phyloP scores from a whole-genome alignment of 2,888 invertebrate genomes.

The Limnephilus rhombicus region DNA sequence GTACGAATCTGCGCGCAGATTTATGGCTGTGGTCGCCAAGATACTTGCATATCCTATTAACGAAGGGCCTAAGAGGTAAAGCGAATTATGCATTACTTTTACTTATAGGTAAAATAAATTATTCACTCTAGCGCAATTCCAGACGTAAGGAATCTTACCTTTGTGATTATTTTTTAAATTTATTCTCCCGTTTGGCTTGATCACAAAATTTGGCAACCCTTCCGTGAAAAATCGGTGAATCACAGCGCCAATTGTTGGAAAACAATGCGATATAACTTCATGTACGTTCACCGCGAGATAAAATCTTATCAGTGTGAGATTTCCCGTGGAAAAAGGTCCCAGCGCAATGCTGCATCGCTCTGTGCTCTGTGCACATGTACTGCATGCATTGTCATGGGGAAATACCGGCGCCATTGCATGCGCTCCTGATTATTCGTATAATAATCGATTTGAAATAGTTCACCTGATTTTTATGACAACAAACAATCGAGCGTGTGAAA shows the following conservation, averaged over 20 bases:
- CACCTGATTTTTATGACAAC: not conserved
- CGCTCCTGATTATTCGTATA: not conserved
- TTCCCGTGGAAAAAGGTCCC: constrained; percentile 23
- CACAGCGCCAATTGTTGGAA: not conserved
- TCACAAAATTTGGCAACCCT: not conserved
- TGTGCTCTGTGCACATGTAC: not conserved
- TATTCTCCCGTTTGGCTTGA: not conserved
- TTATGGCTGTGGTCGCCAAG: no score
- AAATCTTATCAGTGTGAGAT: constrained; percentile 22
- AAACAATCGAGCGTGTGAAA: not conserved
- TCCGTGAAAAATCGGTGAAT: constrained; percentile 17
- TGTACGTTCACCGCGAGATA: constrained; percentile 2
- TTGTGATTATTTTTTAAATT: no score
- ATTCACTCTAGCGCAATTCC: no score
- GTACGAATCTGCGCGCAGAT: no score
- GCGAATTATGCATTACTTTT: no score
- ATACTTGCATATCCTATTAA: no score
- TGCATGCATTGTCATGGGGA: constrained; percentile 12
- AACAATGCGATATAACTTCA: constrained; percentile 8
- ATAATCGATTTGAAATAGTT: not conserved
- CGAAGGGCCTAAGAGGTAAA: no score
- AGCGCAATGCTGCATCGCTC: not conserved
- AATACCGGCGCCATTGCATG: not conserved
- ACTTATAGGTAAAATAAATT: no score
- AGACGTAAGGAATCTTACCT: no score